Conservation (phyloP, 2,113 vertebrate species). For the Corynorhinus townsendii region DNA sequence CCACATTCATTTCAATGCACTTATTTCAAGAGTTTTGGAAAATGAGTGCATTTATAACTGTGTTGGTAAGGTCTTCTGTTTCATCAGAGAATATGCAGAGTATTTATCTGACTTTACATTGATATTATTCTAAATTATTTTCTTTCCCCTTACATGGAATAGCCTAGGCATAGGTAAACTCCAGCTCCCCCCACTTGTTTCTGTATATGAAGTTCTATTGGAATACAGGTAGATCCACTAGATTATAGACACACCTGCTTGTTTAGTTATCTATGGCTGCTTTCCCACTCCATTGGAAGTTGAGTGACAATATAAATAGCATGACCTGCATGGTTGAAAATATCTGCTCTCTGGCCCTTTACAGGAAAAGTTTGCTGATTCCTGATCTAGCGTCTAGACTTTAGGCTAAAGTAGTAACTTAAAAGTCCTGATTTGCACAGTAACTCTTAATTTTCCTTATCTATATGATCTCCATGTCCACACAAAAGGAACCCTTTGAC, state of each 20-base stretch:
- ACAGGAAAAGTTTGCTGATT: neutral
- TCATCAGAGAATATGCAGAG: neutral
- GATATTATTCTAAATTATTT: neutral
- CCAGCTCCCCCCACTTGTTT: neutral
- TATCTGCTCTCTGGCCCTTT: neutral
- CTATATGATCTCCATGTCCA: neutral
- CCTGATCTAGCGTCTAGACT: neutral
- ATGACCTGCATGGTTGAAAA: neutral
- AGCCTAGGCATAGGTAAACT: neutral
- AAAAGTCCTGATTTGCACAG: neutral
- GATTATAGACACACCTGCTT: neutral
- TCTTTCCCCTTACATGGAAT: neutral
- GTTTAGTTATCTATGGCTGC: neutral
- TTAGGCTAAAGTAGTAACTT: neutral
- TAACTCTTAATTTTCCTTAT: neutral
- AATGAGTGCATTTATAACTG: neutral
- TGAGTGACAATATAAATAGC: neutral
- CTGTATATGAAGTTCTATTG: neutral
- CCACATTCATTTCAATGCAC: slow-evolving; percentile 14
- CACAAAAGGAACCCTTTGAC: neutral
- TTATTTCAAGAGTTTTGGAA: slow-evolving; percentile 21
- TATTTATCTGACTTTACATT: neutral
- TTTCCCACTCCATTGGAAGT: neutral
- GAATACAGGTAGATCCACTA: neutral
- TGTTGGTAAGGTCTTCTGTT: neutral